Base-by-base conservation (phyloP, 2,797 vertebrate genomes). In the Rousettus madagascariensis region DNA sequence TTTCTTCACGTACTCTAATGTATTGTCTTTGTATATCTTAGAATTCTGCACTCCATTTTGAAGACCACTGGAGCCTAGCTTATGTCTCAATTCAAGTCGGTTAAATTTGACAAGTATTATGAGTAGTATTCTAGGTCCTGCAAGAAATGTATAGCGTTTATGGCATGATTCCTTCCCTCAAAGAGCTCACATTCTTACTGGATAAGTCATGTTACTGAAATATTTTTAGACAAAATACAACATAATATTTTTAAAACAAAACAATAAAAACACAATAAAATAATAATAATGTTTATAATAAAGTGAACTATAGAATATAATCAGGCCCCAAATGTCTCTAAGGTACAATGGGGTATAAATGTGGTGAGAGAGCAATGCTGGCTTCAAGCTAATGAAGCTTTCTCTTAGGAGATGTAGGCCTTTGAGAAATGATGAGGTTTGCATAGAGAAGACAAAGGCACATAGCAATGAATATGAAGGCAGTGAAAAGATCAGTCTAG, bases 161-260 rank as follows among this genome's bases (percentile, higher is more conserved):
- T 41, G 51, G 24, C 46, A 90, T 74, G 8, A 86, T 55, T 91
- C 8, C 28, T 51, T 87, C 53, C 46, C 16, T 95, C 26, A 75
- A 90, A 92, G 16, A 79, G 41, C 6, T 77, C 49, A 41, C 13
- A 84, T 9, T 83, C 22, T 59, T 78, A 49, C 41, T 90, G 17
- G 63, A 84, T 93, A 96, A 84, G 12, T 79, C 41, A 90, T 24
- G 15, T 74, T 49, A 55, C 41, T 87, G 22, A 94, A 72, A 87
- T 43, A 19, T 68, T 87, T 95, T 84, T 71, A 68, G 49, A 83
- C 26, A 69, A 46, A 65, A 36, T 61, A 10, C 61, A 90, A 77
- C 43, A 61, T 74, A 86, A 41, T n/a, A 93, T 24, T 71, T 79
- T 57, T 2, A 36, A 66, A 71, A 57, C 41, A 71, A 95, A 78